These are phyloP conservation scores for Helleia helle DNA, from an alignment of 2,888 invertebrate species.

Conservation along the genomic window DNA sequence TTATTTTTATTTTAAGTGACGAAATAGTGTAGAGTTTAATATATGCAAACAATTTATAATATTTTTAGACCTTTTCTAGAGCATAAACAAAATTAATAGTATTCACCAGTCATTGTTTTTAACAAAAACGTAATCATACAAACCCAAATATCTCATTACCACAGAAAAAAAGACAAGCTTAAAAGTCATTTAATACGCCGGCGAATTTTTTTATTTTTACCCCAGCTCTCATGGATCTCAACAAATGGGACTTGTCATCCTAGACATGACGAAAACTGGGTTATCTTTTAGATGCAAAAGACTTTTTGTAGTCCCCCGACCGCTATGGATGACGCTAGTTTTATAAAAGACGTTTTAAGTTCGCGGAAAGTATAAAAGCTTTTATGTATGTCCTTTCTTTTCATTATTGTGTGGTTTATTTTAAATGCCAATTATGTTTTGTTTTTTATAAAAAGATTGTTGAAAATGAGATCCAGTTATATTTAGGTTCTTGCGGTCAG, in stretches of 20 bases:
- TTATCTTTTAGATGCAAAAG: constrained; percentile 18
- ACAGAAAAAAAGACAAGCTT: background rate
- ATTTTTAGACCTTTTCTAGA: no score
- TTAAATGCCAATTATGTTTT: no score
- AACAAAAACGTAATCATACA: no score
- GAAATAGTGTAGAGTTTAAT: no score
- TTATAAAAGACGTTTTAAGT: constrained; percentile 19
- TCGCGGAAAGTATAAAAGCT: constrained; percentile 6
- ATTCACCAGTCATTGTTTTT: no score
- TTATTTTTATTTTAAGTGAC: no score
- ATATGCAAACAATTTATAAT: no score
- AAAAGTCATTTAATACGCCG: constrained; percentile 1
- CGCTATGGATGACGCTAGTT: constrained; percentile 18
- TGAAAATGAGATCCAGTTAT: no score
- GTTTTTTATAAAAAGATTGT: no score
- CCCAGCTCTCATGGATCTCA: constrained; percentile 14
- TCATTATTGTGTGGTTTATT: background rate
- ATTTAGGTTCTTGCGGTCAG: no score
- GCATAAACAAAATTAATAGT: no score
- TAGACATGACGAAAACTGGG: constrained; percentile 19
- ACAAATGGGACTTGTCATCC: constrained; percentile 21
- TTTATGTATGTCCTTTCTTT: background rate
- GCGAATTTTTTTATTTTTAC: constrained; percentile 16
- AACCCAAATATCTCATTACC: background rate
- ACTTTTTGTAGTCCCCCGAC: constrained; percentile 19